Conservation (phyloP, 1,140 invertebrate species). For the Stegodyphus dumicola region DNA sequence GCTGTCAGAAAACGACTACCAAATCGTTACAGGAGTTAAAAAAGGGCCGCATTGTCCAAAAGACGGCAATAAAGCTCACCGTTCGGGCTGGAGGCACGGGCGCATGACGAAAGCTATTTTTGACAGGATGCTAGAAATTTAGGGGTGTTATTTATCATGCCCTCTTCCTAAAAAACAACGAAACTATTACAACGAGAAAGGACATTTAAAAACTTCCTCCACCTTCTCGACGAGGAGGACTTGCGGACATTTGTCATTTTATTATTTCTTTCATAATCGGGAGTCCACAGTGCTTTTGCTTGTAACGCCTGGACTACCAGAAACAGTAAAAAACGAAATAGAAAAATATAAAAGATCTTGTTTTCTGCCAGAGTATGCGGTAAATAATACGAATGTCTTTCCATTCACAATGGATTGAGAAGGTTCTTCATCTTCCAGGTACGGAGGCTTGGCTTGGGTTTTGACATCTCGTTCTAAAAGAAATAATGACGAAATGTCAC, state of each 20-base stretch:
- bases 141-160: constrained; percentile 60
- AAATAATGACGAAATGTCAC: no score
- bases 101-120: constrained; percentile 60
- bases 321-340: constrained; percentile 29
- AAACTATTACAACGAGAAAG: background rate
- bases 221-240: background rate
- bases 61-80: constrained; percentile 35
- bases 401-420: constrained; percentile 4
- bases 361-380: constrained; percentile 36
- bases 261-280: constrained; percentile 37
- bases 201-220: constrained; percentile 45
- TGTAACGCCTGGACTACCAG: constrained; percentile 35
- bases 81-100: constrained; percentile 12
- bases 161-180: constrained; percentile 25
- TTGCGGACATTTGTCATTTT: constrained; percentile 20
- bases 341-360: background rate
- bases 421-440: no score
- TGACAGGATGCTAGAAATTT: constrained; percentile 60
- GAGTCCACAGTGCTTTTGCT: background rate
- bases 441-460: no score
- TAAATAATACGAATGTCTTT: constrained; percentile 30
- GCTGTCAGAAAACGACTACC: background rate
- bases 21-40: no score
- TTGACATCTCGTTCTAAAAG: no score
- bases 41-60: constrained; percentile 26